Conservation (phyloP, 2,888 invertebrate species). For the Neria commutata region DNA sequence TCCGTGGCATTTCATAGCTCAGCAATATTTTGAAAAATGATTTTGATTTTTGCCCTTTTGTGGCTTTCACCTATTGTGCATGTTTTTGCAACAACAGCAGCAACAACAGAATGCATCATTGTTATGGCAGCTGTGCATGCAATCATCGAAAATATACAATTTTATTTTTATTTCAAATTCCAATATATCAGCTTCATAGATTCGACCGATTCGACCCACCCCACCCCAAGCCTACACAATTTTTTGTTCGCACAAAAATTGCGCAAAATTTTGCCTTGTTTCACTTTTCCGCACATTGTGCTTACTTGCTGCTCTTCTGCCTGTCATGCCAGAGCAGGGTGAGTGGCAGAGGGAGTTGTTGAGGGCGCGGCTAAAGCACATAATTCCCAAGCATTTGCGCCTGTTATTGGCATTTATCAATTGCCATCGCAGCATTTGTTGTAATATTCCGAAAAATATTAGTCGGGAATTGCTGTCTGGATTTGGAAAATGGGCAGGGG, state of each 20-base stretch:
- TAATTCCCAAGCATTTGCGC: background rate
- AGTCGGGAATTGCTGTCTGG: too few relatives aligned
- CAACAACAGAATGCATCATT: background rate
- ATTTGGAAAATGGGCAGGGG: too few relatives aligned
- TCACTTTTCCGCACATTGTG: background rate
- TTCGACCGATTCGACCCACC: too few relatives aligned
- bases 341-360: too few relatives aligned
- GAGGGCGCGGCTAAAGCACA: too few relatives aligned
- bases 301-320: background rate
- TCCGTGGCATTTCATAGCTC: too few relatives aligned
- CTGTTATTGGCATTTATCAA: constrained; percentile 5
- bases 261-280: background rate
- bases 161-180: background rate
- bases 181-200: too few relatives aligned
- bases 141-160: background rate
- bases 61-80: too few relatives aligned
- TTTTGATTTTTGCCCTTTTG: too few relatives aligned
- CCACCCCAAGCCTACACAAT: too few relatives aligned
- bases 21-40: background rate
- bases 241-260: background rate
- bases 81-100: background rate
- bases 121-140: background rate
- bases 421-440: background rate
- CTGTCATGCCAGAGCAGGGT: too few relatives aligned
- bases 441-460: too few relatives aligned